A percentile compares a stretch with the other conserved stretches of the same genome.
Evolutionary conservation across 2,797 vertebrate genomes (phyloP).

Genomic region (Manis crassicaudata): DNA sequence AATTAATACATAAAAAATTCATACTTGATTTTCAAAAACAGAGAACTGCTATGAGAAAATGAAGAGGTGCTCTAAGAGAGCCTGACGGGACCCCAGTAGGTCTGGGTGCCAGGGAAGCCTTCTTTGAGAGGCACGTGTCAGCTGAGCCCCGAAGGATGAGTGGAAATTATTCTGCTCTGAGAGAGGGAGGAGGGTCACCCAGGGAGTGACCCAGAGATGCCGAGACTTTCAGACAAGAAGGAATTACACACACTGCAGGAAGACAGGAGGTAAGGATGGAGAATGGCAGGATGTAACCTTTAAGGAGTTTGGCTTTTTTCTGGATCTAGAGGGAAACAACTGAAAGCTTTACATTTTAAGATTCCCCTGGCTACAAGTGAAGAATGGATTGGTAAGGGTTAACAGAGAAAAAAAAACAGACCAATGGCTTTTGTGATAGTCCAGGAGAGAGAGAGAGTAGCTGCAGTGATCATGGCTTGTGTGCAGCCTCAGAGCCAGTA

Average conservation of each 20-base stretch:
- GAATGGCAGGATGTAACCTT: not conserved
- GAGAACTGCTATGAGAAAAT: not conserved
- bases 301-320: not conserved
- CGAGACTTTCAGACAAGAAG: not conserved
- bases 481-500: not conserved
- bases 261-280: not conserved
- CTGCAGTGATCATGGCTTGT: not conserved
- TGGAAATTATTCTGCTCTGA: not conserved
- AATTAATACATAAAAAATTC: not conserved
- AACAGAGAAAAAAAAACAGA: not conserved
- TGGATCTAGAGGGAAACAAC: not conserved
- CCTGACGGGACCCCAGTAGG: no score
- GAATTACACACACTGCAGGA: not conserved
- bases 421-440: not conserved
- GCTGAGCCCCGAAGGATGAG: not conserved
- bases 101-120: not conserved
- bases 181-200: not conserved
- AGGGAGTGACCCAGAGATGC: not conserved
- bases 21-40: not conserved
- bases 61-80: not conserved
- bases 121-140: not conserved
- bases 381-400: not conserved
- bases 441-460: not conserved
- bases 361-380: not conserved
- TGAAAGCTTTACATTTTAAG: conserved; percentile 11